Evolutionary conservation across 2,113 vertebrate genomes (phyloP).

Genomic region (Channa argus): DNA sequence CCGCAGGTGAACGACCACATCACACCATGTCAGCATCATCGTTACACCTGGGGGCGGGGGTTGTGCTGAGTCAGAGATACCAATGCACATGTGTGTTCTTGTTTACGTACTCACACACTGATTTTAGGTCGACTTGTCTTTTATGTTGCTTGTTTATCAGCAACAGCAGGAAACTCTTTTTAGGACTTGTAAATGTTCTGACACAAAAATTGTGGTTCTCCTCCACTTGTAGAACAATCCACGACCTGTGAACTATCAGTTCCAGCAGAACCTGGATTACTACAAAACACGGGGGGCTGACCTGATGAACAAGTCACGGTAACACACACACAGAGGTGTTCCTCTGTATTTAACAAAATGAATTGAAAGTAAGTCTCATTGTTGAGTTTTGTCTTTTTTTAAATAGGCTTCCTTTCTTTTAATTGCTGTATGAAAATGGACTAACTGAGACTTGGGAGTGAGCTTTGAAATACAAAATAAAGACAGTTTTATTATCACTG

Average conservation of each 20-base stretch:
- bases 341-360: background rate
- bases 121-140: background rate
- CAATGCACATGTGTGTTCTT: background rate
- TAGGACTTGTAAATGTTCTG: background rate
- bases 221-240: conserved; percentile 88
- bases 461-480: too few relatives aligned
- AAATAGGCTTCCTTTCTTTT: too few relatives aligned
- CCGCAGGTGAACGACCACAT: conserved; percentile 45
- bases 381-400: too few relatives aligned
- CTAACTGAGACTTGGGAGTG: too few relatives aligned
- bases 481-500: too few relatives aligned
- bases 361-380: background rate
- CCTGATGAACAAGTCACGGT: conserved; percentile 95
- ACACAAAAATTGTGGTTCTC: background rate
- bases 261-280: conserved; percentile 98
- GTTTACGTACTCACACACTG: conserved; percentile 8
- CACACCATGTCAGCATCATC: conserved; percentile 50
- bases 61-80: conserved; percentile 40
- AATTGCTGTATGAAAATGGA: too few relatives aligned
- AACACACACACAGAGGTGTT: conserved; percentile 24
- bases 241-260: conserved; percentile 94
- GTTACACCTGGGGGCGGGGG: conserved; percentile 21
- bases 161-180: background rate
- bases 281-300: conserved; percentile 97
- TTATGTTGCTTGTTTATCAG: background rate